Evolutionary conservation across 1,140 invertebrate genomes (phyloP), one percentile per base, ranked within the genome.

Genomic region (Aphidius ervi): DNA sequence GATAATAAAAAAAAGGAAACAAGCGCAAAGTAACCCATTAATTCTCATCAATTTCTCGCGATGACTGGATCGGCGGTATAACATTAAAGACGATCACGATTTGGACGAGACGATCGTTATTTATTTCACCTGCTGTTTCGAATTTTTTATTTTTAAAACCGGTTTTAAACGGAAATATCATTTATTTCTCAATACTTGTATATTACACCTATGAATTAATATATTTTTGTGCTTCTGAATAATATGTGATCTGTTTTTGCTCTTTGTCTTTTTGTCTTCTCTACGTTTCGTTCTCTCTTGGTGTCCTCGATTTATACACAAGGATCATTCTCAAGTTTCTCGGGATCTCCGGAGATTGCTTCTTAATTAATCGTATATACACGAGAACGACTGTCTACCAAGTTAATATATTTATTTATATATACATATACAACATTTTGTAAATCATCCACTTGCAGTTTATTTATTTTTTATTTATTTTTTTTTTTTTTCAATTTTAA

Each of bases 141-240:
- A 41, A 49, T 39, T 59, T 31, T 10, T 37, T 52, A 10, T 43
- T 40, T 10, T n/a, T 43, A 16, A 39, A 16, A 54, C 52, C 39
- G 52, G 52, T 54, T 54, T 47, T 54, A 8, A 60, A 42, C 59
- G 49, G 50, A 60, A 60, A 55, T 43, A 55, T 60, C 59, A 60
- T 39, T 54, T 37, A 41, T 43, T 43, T 43, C 9, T 43, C 5
- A 43, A 10, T 43, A 43, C 9, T 1, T 4, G 42, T 43, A 10
- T 43, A 43, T 43, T 43, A 7, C 7, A 8, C 39, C 39, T 40
- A 54, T 54, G n/a, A 9, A 54, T 41, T 9, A 16, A 7, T 42
- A 41, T 40, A 54, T 42, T 41, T 10, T 39, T 39, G n/a, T 16
- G 40, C 40, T 54, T n/a, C 37, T 31, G 23, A 31, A 31, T 31